These are phyloP conservation scores for Bimastos eiseni DNA, from an alignment of 2,888 invertebrate species.

Conservation along the genomic window DNA sequence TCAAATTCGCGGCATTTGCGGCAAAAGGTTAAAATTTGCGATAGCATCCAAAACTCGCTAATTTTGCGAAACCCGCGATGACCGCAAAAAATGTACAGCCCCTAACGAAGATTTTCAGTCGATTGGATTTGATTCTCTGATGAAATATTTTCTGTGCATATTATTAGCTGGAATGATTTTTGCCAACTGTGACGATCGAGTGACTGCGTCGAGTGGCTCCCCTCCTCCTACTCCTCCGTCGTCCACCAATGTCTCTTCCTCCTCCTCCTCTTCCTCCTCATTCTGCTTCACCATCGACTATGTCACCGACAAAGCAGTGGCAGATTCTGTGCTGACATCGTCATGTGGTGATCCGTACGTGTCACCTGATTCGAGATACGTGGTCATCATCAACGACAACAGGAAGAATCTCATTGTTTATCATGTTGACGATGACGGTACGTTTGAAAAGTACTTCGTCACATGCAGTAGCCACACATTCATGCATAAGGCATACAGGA, in stretches of 20 bases:
- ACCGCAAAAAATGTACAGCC: no score
- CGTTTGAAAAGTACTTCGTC: not conserved
- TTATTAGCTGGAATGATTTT: constrained; percentile 2
- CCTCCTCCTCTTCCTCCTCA: not conserved
- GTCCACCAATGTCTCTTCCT: not conserved
- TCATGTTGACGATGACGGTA: constrained; percentile 70
- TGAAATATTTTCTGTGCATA: not conserved
- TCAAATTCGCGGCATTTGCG: no score
- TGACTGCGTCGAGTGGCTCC: not conserved
- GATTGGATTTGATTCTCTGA: not conserved
- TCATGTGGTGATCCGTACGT: constrained; percentile 66
- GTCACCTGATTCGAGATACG: constrained; percentile 73
- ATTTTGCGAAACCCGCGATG: no score
- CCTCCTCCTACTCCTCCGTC: no score
- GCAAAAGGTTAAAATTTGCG: no score
- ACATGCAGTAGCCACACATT: no score
- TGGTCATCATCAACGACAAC: constrained; percentile 71
- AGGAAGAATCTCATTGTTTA: constrained; percentile 68
- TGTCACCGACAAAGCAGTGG: constrained; percentile 67
- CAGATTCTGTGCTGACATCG: constrained; percentile 48
- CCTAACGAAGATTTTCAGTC: no score
- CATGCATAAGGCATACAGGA: no score
- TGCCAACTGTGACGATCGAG: not conserved
- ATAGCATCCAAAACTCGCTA: no score
- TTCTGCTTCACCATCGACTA: constrained; percentile 67